Percentiles rank a stretch among this genome's conserved stretches.
phyloP scores from a whole-genome alignment of 64 coral and sea anemone species.

The Stylophora pistillata region DNA sequence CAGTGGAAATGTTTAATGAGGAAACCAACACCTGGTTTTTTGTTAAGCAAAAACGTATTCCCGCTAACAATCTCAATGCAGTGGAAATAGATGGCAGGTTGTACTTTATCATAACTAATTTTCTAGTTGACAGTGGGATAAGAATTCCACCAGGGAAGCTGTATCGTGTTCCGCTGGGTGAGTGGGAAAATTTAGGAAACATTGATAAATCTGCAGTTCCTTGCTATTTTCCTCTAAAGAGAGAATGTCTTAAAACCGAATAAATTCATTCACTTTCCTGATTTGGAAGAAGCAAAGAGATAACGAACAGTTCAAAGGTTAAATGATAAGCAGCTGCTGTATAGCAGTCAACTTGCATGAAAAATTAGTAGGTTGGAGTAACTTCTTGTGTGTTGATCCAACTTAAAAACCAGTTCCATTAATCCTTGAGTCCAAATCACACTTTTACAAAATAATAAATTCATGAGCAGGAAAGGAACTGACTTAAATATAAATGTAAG shows the following conservation, averaged over 20 bases:
- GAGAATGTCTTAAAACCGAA: neutral
- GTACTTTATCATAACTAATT: slow-evolving; percentile 22
- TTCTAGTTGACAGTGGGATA: slow-evolving; percentile 43
- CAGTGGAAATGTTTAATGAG: slow-evolving; percentile 27
- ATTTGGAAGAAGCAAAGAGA: too few species aligned
- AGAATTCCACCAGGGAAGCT: slow-evolving; percentile 23
- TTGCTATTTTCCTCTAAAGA: neutral
- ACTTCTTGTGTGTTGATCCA: too few species aligned
- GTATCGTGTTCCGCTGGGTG: slow-evolving; percentile 19
- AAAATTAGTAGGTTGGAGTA: too few species aligned
- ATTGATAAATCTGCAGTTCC: neutral
- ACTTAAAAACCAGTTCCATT: too few species aligned
- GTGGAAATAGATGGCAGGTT: slow-evolving; percentile 30
- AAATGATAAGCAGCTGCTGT: too few species aligned
- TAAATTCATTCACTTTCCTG: too few species aligned
- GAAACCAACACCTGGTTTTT: slow-evolving; percentile 6
- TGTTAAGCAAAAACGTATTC: slow-evolving; percentile 43
- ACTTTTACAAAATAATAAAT: too few species aligned
- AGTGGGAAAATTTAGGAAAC: slow-evolving; percentile 22
- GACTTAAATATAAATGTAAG: too few species aligned
- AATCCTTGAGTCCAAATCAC: too few species aligned
- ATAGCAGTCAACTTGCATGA: too few species aligned
- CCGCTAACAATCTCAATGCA: slow-evolving; percentile 27
- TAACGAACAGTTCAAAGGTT: too few species aligned
- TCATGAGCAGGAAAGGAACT: too few species aligned